These are phyloP conservation scores for Brachypterus glaber DNA, from an alignment of 2,888 invertebrate species.

Conservation along the genomic window DNA sequence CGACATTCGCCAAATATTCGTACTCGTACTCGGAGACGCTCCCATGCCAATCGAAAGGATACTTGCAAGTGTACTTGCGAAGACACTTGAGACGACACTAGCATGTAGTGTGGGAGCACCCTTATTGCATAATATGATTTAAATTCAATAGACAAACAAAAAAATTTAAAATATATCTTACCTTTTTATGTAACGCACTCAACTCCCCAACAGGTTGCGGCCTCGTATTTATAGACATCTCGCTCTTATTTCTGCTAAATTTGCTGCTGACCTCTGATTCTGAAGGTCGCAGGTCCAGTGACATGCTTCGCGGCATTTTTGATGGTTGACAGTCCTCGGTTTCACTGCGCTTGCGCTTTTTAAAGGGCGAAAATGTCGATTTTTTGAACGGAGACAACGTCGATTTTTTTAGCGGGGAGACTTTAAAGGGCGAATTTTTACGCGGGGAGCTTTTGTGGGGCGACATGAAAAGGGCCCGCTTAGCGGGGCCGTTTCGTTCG, in stretches of 20 bases:
- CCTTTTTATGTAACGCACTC: constrained; percentile 57
- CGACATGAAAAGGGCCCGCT: constrained; percentile 26
- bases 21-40: too few relatives aligned
- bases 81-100: too few relatives aligned
- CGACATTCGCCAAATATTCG: too few relatives aligned
- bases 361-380: constrained; percentile 26
- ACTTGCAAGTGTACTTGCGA: too few relatives aligned
- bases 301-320: constrained; percentile 51
- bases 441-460: constrained; percentile 24
- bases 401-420: constrained; percentile 46
- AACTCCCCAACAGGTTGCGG: constrained; percentile 40
- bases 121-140: too few relatives aligned
- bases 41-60: too few relatives aligned
- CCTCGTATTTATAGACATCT: constrained; percentile 18
- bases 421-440: constrained; percentile 44
- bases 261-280: constrained; percentile 10
- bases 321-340: constrained; percentile 32
- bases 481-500: constrained; percentile 10
- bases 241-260: constrained; percentile 21
- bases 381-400: constrained; percentile 26
- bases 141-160: too few relatives aligned
- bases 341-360: constrained; percentile 46
- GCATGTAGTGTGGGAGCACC: too few relatives aligned
- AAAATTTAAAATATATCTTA: too few relatives aligned
- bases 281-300: constrained; percentile 45